A percentile compares a stretch with the other conserved stretches of the same genome.
Evolutionary conservation across 2,113 vertebrate genomes (phyloP).

Genomic region (Nesogale talazaci): DNA sequence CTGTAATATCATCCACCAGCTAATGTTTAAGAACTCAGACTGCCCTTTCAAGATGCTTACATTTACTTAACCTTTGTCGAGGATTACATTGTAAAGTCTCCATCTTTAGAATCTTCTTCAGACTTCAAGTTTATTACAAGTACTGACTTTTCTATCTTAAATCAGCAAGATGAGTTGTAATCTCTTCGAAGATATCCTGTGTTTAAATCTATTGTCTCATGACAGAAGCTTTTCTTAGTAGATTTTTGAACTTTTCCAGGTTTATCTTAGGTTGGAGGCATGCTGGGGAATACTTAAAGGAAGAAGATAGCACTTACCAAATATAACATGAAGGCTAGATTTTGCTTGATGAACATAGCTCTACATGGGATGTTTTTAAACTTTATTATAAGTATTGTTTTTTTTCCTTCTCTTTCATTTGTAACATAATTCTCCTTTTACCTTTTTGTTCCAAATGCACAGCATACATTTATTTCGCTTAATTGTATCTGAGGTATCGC

Average conservation of each 20-base stretch:
- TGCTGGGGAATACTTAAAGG: background rate
- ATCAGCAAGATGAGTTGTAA: background rate
- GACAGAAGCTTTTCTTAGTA: background rate
- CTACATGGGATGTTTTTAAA: background rate
- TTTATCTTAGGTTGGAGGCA: constrained; percentile 8
- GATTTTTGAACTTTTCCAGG: background rate
- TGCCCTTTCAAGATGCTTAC: background rate
- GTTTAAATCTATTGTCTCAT: background rate
- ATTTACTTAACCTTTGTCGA: constrained; percentile 10
- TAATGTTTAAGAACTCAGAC: background rate
- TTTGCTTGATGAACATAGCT: constrained; percentile 1
- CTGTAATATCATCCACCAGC: background rate
- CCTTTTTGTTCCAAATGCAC: background rate
- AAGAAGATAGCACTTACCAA: background rate
- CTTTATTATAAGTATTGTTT: background rate
- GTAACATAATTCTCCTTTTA: constrained; percentile 6
- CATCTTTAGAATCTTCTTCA: constrained; percentile 14
- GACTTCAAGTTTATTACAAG: constrained; percentile 21
- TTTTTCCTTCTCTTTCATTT: background rate
- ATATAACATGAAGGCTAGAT: background rate
- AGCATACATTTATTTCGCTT: background rate
- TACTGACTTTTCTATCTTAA: background rate
- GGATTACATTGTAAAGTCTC: constrained; percentile 25
- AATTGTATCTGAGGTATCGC: background rate
- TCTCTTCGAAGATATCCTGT: background rate